Base-by-base conservation (phyloP, 1,140 invertebrate genomes). In the Cydia splendana region DNA sequence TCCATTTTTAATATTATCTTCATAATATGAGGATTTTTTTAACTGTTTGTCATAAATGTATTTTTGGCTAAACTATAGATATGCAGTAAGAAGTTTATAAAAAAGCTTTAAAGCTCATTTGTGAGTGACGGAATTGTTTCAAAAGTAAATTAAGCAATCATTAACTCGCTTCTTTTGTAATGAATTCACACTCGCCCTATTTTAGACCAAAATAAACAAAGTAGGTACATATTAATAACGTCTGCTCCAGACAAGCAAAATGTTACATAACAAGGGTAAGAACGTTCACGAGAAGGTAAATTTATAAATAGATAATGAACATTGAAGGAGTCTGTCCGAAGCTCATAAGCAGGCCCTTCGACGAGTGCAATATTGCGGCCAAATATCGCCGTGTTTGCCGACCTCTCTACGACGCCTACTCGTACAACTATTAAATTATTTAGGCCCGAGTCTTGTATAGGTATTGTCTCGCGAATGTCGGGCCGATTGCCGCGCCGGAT, bases 341-440 rank as follows among this genome's bases (percentile, higher is more conserved):
- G 65, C 65, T 71, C 67, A 71, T 71, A 71, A 71, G 67, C 67
- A 71, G 67, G 67, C 67, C 67, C 65, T 69, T 69, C 34, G 30
- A 74, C 73, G 45, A 51, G 20, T 74, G 73, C 73, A 48, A 53
- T 53, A 74, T 48, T 34, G 34, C 73, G 73, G 51, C 45, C 12
- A 42, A 28, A 74, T 73, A 77, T 65, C 74, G 74, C 5, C 74
- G 78, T 90, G 82, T 90, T 90, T 89, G 85, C 85, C 57, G 79
- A 87, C 74, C 82, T 81, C 87, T 88, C 83, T 71, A 83, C 79
- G 79, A 38, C 76, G 77, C 77, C 79, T 62, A 62, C 57, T 79
- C 80, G 79, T 81, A 80, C 82, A 83, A 85, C 87, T 90, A 90
- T 90, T 88, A 89, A 88, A 92, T 91, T 90, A 92, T 92, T 91